Percentiles rank a stretch among this genome's conserved stretches.
phyloP scores from a whole-genome alignment of 2,888 invertebrate genomes.

The Mesopsocus fuscifrons region DNA sequence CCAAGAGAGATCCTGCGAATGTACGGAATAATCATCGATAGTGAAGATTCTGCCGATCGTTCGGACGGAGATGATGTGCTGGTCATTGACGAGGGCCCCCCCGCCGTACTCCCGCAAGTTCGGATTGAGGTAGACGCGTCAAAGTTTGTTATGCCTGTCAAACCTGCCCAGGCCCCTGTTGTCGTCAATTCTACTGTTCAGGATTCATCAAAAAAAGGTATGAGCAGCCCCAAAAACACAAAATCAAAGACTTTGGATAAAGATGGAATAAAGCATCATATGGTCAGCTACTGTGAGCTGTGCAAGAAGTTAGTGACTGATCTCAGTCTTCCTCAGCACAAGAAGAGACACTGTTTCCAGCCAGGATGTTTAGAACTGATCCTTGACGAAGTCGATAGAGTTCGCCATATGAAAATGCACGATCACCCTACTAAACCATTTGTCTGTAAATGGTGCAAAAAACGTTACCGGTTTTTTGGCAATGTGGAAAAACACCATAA shows the following conservation, averaged over 20 bases:
- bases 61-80: not conserved
- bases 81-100: not conserved
- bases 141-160: too few species aligned
- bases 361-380: constrained; percentile 1
- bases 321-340: too few species aligned
- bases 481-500: not conserved
- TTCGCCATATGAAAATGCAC: not conserved
- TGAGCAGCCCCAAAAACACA: too few species aligned
- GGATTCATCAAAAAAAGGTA: too few species aligned
- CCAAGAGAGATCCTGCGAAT: constrained; percentile 1
- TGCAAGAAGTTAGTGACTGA: too few species aligned
- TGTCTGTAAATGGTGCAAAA: constrained; percentile 7
- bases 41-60: not conserved
- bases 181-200: too few species aligned
- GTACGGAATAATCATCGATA: not conserved
- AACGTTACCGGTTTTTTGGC: not conserved
- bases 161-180: too few species aligned
- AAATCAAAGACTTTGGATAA: too few species aligned
- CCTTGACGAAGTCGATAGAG: not conserved
- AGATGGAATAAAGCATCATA: too few species aligned
- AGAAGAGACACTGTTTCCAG: not conserved
- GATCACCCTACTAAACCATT: constrained; percentile 6
- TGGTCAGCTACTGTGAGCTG: too few species aligned
- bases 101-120: too few species aligned
- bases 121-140: too few species aligned